Evolutionary conservation across 1,140 invertebrate genomes (phyloP), one percentile per base, ranked within the genome.

Genomic region (Mylabris phalerata): DNA sequence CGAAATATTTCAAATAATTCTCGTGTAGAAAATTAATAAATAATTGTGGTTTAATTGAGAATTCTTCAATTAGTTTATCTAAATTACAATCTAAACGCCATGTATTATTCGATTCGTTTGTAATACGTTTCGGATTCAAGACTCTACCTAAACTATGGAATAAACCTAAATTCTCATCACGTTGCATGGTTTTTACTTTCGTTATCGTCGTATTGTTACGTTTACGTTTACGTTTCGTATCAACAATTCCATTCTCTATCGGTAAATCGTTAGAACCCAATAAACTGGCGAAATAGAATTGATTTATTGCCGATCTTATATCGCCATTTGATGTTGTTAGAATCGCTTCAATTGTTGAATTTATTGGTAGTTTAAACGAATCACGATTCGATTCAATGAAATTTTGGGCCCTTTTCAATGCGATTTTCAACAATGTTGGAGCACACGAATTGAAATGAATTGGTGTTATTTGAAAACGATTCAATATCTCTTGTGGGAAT

Each of bases 61-160:
- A 87, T 58, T 80, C 79, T 50, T 82, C 79, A 6, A 84, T 78
- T 48, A 88, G 74, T 55, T 82, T 79, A 61, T 82, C 80, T 9
- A 88, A 82, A 60, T 80, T 73, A 66, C 87, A 82, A 13, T 77
- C 73, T 49, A 89, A 78, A 59, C 71, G 76, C 68, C 63, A 67
- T 19, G 19, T 19, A 19, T 19, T 19, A 19, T 19, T 19, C 10
- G 59, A 59, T 32, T n/a, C 57, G 19, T 6, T 50, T 59, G 57
- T 9, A 52, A 45, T 59, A 82, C 84, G 79, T 80, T 88, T 90
- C 19, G 87, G 86, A 79, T 89, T 87, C 24, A 88, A 78, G 3
- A 89, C 84, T 67, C 84, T 76, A n/a, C 88, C 88, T 6, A 89
- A 75, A 0, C 83, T 84, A 75, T 89, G 87, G 65, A 89, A 77